Conservation (phyloP, 2,888 invertebrate species). For the Villa cingulata region DNA sequence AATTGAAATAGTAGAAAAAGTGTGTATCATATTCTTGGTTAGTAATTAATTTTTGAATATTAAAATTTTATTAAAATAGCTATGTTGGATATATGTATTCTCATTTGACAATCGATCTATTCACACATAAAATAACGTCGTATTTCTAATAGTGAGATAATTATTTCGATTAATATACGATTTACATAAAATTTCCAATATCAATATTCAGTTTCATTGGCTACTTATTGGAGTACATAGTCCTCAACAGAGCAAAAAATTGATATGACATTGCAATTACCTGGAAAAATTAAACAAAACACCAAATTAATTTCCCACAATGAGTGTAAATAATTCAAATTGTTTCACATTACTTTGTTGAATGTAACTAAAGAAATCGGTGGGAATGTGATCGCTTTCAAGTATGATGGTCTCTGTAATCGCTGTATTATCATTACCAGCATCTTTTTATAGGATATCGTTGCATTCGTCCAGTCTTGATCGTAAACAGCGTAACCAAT, state of each 20-base stretch:
- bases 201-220: too few species aligned
- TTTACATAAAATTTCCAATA: too few species aligned
- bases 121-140: too few species aligned
- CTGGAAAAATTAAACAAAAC: constrained; percentile 13
- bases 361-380: constrained; percentile 27
- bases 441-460: constrained; percentile 19
- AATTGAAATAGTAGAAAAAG: too few species aligned
- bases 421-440: constrained; percentile 23
- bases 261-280: constrained; percentile 29
- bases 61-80: too few species aligned
- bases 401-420: constrained; percentile 23
- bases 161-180: too few species aligned
- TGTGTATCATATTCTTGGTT: too few species aligned
- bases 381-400: constrained; percentile 27
- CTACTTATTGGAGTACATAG: constrained; percentile 23
- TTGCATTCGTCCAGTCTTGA: constrained; percentile 24
- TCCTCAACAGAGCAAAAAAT: constrained; percentile 28
- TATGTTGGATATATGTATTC: too few species aligned
- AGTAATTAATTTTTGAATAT: too few species aligned
- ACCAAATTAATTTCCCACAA: not conserved
- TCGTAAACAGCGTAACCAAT: constrained; percentile 24
- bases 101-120: too few species aligned
- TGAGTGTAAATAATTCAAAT: not conserved
- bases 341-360: constrained; percentile 21
- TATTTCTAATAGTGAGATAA: too few species aligned